These are phyloP conservation scores for Sycobia sp. DNA, from an alignment of 1,140 invertebrate species.

Conservation along the genomic window DNA sequence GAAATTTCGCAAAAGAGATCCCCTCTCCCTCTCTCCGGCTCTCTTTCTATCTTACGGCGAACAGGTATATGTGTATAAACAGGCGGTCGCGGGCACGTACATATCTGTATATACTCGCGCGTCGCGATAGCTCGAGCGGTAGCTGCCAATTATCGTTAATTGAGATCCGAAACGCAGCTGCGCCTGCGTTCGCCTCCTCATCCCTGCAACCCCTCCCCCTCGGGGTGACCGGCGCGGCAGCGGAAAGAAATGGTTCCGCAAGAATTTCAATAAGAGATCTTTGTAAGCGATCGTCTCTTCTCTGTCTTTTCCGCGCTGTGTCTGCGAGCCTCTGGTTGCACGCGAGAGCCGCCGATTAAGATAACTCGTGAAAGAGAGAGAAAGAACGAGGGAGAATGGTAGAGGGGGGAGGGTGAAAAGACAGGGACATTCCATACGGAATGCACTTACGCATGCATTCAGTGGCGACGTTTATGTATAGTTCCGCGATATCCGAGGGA, in stretches of 20 bases:
- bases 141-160: conserved; percentile 57
- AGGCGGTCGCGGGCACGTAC: too few species aligned
- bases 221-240: conserved; percentile 19
- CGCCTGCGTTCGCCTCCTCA: background rate
- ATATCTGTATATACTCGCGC: too few species aligned
- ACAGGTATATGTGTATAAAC: too few species aligned
- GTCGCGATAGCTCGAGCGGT: too few species aligned
- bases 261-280: conserved; percentile 49
- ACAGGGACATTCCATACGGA: conserved; percentile 33
- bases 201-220: background rate
- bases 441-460: conserved; percentile 48
- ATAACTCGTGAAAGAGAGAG: conserved; percentile 36
- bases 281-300: conserved; percentile 45
- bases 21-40: too few species aligned
- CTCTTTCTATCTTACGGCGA: too few species aligned
- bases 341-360: conserved; percentile 39
- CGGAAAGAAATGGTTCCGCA: conserved; percentile 43
- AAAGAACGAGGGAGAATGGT: background rate
- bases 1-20: too few species aligned
- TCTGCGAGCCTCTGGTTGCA: background rate
- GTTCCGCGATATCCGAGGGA: background rate
- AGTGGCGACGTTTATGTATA: background rate
- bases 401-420: background rate
- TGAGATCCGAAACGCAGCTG: conserved; percentile 48
- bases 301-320: conserved; percentile 20